phyloP scores from a whole-genome alignment of 2,113 vertebrate genomes.

The Ranitomeya variabilis region DNA sequence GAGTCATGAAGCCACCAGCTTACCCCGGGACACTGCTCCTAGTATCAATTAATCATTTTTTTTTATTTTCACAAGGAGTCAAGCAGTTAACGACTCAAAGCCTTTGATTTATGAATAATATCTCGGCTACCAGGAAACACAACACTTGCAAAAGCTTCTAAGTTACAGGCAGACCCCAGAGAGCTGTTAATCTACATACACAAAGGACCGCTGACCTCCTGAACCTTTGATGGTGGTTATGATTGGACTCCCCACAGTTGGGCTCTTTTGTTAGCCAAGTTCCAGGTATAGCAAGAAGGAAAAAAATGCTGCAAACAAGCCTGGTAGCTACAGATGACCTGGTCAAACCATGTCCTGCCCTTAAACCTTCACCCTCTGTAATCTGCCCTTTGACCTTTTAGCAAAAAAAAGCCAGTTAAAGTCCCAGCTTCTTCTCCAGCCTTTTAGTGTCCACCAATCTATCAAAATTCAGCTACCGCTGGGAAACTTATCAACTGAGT shows the following conservation, averaged over 20 bases:
- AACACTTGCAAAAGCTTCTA: slow-evolving; percentile 75
- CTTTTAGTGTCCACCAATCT: slow-evolving; percentile 93
- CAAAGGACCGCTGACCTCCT: slow-evolving; percentile 75
- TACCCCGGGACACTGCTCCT: slow-evolving; percentile 9
- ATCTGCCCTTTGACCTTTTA: slow-evolving; percentile 67
- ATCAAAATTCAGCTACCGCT: slow-evolving; percentile 92
- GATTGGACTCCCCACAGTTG: slow-evolving; percentile 73
- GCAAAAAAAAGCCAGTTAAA: slow-evolving; percentile 67
- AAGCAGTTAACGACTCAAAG: slow-evolving; percentile 69
- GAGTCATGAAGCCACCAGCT: slow-evolving; percentile 1
- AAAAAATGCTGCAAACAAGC: slow-evolving; percentile 64
- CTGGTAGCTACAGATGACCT: slow-evolving; percentile 73
- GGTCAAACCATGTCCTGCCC: slow-evolving; percentile 70
- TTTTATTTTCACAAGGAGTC: slow-evolving; percentile 61
- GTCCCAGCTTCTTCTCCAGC: slow-evolving; percentile 74
- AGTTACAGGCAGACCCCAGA: slow-evolving; percentile 72
- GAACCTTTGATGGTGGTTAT: slow-evolving; percentile 81
- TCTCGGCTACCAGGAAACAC: slow-evolving; percentile 77
- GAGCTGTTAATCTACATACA: slow-evolving; percentile 80
- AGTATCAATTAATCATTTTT: slow-evolving; percentile 21
- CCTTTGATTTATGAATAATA: slow-evolving; percentile 82
- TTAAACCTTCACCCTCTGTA: slow-evolving; percentile 68
- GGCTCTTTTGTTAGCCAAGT: slow-evolving; percentile 73
- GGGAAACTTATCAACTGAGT: slow-evolving; percentile 83
- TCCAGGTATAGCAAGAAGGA: slow-evolving; percentile 76